Conservation (phyloP, 2,888 invertebrate genomes). For the Psylliodes chrysocephalus region DNA sequence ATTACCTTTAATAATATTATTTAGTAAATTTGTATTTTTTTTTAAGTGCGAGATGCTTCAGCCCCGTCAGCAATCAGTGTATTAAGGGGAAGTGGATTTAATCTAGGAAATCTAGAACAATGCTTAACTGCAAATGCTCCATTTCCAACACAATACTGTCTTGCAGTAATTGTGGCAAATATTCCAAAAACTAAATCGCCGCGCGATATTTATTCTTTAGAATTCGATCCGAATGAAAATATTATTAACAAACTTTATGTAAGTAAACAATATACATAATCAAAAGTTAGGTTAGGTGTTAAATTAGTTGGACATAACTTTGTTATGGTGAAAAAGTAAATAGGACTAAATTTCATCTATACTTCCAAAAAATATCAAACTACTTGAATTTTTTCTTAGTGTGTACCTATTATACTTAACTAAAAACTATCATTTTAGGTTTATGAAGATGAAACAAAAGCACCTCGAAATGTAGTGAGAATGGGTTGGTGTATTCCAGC, state of each 20-base stretch:
- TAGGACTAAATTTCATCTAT: too few species aligned
- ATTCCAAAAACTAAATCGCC: slow-evolving; percentile 49
- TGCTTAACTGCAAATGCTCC: slow-evolving; percentile 63
- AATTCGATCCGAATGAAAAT: slow-evolving; percentile 55
- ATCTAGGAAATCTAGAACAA: slow-evolving; percentile 72
- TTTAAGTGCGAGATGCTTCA: slow-evolving; percentile 72
- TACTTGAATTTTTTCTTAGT: too few species aligned
- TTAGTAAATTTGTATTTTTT: too few species aligned
- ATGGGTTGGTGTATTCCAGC: slow-evolving; percentile 61
- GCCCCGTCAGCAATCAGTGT: slow-evolving; percentile 69
- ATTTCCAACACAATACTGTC: slow-evolving; percentile 61
- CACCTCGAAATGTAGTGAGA: slow-evolving; percentile 54
- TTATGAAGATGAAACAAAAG: slow-evolving; percentile 55
- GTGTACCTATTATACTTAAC: neutral
- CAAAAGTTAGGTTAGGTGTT: too few species aligned
- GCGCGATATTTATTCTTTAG: slow-evolving; percentile 53
- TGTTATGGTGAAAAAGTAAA: too few species aligned
- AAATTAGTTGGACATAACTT: too few species aligned
- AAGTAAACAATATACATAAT: slow-evolving; percentile 47
- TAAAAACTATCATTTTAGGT: slow-evolving; percentile 44
- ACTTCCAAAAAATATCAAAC: too few species aligned
- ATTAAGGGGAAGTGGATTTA: slow-evolving; percentile 68
- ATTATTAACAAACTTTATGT: slow-evolving; percentile 59
- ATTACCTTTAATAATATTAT: too few species aligned
- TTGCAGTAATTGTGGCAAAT: slow-evolving; percentile 54